These are phyloP conservation scores for Melanostoma mellinum DNA, from an alignment of 2,888 invertebrate species.

Conservation along the genomic window DNA sequence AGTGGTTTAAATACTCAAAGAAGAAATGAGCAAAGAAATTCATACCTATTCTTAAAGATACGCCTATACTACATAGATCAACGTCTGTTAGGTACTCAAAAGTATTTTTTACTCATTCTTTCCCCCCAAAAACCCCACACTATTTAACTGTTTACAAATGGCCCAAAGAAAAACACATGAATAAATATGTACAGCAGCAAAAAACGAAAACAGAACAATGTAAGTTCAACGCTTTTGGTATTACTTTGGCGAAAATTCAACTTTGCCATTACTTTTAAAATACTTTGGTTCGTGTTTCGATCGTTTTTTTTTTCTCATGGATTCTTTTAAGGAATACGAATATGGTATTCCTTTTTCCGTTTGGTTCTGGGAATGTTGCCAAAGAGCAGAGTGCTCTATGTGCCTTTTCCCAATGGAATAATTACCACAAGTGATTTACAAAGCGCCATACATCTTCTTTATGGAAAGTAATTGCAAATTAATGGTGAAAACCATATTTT, in stretches of 20 bases:
- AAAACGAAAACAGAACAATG: slow-evolving; percentile 42
- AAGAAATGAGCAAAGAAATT: no score
- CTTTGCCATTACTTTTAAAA: slow-evolving; percentile 50
- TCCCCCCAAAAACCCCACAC: no score
- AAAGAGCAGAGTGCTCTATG: slow-evolving; percentile 38
- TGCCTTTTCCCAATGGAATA: slow-evolving; percentile 47
- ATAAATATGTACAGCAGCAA: slow-evolving; percentile 36
- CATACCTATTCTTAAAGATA: no score
- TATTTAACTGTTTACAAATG: neutral
- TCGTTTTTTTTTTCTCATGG: slow-evolving; percentile 4
- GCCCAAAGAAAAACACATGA: slow-evolving; percentile 48
- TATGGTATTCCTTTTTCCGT: slow-evolving; percentile 26
- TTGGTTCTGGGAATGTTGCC: slow-evolving; percentile 51
- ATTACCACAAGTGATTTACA: slow-evolving; percentile 66
- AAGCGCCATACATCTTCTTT: slow-evolving; percentile 44
- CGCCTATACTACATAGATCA: no score
- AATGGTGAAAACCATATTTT: slow-evolving; percentile 56
- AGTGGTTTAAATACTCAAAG: no score
- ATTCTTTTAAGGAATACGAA: neutral
- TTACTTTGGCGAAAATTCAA: slow-evolving; percentile 61
- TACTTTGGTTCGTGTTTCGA: slow-evolving; percentile 26
- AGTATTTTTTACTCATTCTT: no score
- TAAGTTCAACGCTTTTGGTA: slow-evolving; percentile 42
- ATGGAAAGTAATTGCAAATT: slow-evolving; percentile 62
- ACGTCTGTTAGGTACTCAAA: no score